These are phyloP conservation scores for Rhagium mordax DNA, from an alignment of 2,888 invertebrate genomes.

Conservation along the genomic window DNA sequence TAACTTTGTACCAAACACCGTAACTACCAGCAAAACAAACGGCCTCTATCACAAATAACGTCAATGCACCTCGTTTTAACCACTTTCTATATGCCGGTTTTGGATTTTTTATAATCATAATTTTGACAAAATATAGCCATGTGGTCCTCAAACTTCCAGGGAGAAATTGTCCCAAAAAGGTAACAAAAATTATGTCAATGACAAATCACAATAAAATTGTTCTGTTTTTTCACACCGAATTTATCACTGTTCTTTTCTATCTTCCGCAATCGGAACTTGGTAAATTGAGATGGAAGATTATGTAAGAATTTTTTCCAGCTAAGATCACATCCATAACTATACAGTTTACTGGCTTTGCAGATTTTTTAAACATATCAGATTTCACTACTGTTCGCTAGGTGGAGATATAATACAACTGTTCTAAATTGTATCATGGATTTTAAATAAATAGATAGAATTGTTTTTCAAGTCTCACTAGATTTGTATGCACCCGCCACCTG, in stretches of 20 bases:
- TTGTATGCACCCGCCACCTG: too few relatives aligned
- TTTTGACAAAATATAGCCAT: slow-evolving; percentile 34
- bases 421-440: too few relatives aligned
- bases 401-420: too few relatives aligned
- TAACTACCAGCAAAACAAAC: slow-evolving; percentile 75
- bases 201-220: background rate
- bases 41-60: slow-evolving; percentile 75
- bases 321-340: background rate
- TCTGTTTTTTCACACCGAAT: background rate
- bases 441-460: too few relatives aligned
- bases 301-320: background rate
- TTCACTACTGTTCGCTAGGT: too few relatives aligned
- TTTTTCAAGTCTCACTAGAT: too few relatives aligned
- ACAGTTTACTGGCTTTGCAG: too few relatives aligned
- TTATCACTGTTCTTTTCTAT: slow-evolving; percentile 10
- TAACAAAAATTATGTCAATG: slow-evolving; percentile 7
- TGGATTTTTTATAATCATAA: slow-evolving; percentile 80
- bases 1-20: slow-evolving; percentile 79
- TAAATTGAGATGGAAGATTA: slow-evolving; percentile 4
- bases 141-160: slow-evolving; percentile 19
- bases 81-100: slow-evolving; percentile 70
- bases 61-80: slow-evolving; percentile 73
- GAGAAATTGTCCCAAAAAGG: slow-evolving; percentile 13
- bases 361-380: too few relatives aligned
- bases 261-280: background rate